Evolutionary conservation across 2,113 vertebrate species (phyloP).

Genomic region (Oreocharis arfaki): DNA sequence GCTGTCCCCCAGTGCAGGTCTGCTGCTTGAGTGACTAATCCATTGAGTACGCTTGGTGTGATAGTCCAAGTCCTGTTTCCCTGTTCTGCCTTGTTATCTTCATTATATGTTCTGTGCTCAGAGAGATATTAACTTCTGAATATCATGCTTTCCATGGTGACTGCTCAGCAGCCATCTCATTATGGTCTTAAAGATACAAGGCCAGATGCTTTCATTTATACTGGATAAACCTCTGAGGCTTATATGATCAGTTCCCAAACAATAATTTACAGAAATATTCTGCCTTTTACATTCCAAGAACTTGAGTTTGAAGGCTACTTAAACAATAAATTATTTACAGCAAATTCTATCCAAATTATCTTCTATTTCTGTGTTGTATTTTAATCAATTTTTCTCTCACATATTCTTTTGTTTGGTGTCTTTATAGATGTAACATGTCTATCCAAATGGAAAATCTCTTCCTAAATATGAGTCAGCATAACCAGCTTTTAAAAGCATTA

Average conservation of each 20-base stretch:
- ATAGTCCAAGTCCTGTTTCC: background rate
- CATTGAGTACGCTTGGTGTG: background rate
- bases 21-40: background rate
- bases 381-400: background rate
- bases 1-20: background rate
- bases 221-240: background rate
- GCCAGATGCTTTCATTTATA: constrained; percentile 24
- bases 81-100: background rate
- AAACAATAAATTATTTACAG: background rate
- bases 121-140: constrained; percentile 6
- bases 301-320: background rate
- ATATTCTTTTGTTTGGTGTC: background rate
- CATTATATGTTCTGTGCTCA: background rate
- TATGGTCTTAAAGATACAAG: background rate
- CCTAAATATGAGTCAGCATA: background rate
- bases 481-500: background rate
- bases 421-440: background rate
- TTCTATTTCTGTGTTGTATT: background rate
- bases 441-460: constrained; percentile 1
- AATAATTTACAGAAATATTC: constrained; percentile 5
- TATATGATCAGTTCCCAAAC: background rate
- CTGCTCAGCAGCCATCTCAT: background rate
- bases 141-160: background rate
- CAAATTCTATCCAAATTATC: background rate
- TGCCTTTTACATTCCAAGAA: background rate